A percentile compares a stretch with the other conserved stretches of the same genome.
Evolutionary conservation across 2,888 invertebrate species (phyloP).

Genomic region (Cartodere bifasciata): DNA sequence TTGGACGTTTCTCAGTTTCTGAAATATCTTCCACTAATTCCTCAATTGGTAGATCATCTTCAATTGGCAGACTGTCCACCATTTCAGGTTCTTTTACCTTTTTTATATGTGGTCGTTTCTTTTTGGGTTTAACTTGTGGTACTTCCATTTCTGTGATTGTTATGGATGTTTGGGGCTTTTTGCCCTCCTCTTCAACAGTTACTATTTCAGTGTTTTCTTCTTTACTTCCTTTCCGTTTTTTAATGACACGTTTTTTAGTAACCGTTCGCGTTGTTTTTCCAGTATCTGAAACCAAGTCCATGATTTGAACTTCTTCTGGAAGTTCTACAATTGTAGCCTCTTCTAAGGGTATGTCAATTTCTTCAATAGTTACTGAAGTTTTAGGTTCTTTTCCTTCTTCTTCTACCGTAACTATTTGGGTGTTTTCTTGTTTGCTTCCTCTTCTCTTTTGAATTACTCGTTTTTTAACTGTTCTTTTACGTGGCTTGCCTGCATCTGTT

Average conservation of each 20-base stretch:
- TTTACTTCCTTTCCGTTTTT: slow-evolving; percentile 31
- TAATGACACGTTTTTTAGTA: slow-evolving; percentile 32
- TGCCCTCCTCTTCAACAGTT: slow-evolving; percentile 34
- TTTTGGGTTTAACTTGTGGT: slow-evolving; percentile 15
- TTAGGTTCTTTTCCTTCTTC: slow-evolving; percentile 36
- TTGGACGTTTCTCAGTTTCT: no score
- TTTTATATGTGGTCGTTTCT: no score
- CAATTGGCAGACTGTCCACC: slow-evolving; percentile 16
- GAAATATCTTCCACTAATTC: no score
- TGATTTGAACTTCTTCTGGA: slow-evolving; percentile 20
- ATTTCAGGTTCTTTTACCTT: slow-evolving; percentile 18
- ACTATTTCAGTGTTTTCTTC: slow-evolving; percentile 33
- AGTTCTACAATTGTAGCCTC: slow-evolving; percentile 17
- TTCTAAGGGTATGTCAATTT: slow-evolving; percentile 26
- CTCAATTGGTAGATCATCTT: no score
- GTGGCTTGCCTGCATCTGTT: slow-evolving; percentile 21
- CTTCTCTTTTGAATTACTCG: slow-evolving; percentile 28
- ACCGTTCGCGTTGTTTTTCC: slow-evolving; percentile 19
- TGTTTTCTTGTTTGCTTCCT: slow-evolving; percentile 25
- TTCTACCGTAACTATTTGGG: slow-evolving; percentile 37
- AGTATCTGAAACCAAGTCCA: slow-evolving; percentile 17
- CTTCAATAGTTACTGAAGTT: slow-evolving; percentile 32
- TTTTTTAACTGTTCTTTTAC: slow-evolving; percentile 25
- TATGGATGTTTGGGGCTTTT: slow-evolving; percentile 32
- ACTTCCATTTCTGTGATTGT: slow-evolving; percentile 23